Percentiles rank a stretch among this genome's conserved stretches.
Conservation (phyloP, 2,888 invertebrate genomes). For the Caenorhabditis sinica region DNA sequence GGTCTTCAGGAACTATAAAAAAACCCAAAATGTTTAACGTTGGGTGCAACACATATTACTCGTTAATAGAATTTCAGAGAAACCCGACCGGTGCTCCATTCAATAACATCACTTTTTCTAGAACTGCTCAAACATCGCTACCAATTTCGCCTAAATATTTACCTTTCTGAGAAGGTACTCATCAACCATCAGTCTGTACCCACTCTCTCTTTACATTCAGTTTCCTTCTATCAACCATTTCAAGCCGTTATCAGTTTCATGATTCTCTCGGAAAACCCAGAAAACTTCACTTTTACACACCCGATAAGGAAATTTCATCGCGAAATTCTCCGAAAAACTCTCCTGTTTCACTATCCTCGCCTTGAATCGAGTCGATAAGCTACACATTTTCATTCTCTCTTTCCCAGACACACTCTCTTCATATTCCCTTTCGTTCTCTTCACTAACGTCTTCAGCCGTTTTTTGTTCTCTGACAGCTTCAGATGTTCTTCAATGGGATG, state of each 20-base stretch:
- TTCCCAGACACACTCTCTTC: conserved; percentile 6
- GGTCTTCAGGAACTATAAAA: background rate
- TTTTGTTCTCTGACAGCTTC: conserved; percentile 2
- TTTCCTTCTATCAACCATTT: background rate
- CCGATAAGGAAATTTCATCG: conserved; percentile 30
- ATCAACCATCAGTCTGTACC: background rate
- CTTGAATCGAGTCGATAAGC: conserved; percentile 41
- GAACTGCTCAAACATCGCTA: conserved; percentile 26
- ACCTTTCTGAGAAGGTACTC: background rate
- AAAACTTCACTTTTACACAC: background rate
- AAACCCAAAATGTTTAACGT: too few species aligned
- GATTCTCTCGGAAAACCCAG: background rate
- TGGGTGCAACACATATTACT: background rate
- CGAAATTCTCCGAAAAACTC: conserved; percentile 45
- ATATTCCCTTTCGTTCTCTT: conserved; percentile 12
- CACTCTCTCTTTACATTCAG: background rate
- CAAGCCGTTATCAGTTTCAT: conserved; percentile 8
- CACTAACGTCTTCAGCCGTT: conserved; percentile 9
- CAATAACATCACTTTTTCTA: background rate
- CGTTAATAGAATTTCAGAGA: background rate
- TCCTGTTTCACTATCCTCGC: background rate
- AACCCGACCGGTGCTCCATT: background rate
- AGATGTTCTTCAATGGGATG: background rate
- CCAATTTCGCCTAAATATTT: conserved; percentile 26
- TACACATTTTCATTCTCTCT: conserved; percentile 4